These are phyloP conservation scores for Pheosia gnoma DNA, from an alignment of 2,888 invertebrate genomes.

Conservation along the genomic window DNA sequence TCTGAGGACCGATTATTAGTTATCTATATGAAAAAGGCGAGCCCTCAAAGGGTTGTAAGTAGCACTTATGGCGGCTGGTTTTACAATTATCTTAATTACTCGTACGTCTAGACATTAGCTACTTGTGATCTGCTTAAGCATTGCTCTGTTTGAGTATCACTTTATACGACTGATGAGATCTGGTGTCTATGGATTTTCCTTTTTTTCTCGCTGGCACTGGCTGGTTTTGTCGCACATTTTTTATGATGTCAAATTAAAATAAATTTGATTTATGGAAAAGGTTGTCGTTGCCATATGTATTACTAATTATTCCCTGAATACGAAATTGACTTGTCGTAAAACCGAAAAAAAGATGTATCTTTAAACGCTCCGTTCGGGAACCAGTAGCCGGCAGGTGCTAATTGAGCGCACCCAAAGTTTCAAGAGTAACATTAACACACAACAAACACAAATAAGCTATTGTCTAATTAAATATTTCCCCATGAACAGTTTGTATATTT, in stretches of 20 bases:
- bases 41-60: constrained; percentile 70
- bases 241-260: not conserved
- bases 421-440: constrained; percentile 81
- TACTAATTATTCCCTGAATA: constrained; percentile 5
- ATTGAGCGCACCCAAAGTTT: constrained; percentile 67
- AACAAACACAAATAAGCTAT: constrained; percentile 83
- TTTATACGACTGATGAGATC: constrained; percentile 1
- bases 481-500: constrained; percentile 66
- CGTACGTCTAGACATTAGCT: constrained; percentile 58
- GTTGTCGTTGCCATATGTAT: constrained; percentile 5
- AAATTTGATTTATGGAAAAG: not conserved
- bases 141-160: constrained; percentile 5
- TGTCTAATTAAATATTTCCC: constrained; percentile 84
- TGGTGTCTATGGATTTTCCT: not conserved
- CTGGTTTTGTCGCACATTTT: not conserved
- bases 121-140: constrained; percentile 29
- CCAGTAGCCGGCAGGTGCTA: constrained; percentile 75
- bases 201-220: not conserved
- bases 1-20: constrained; percentile 60
- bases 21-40: constrained; percentile 55
- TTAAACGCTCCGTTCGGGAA: constrained; percentile 48
- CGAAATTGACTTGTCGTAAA: constrained; percentile 76
- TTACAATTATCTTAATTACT: constrained; percentile 70
- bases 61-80: constrained; percentile 50
- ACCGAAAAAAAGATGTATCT: constrained; percentile 46